These are phyloP conservation scores for Acleris literana DNA, from an alignment of 2,888 invertebrate genomes.

Conservation along the genomic window DNA sequence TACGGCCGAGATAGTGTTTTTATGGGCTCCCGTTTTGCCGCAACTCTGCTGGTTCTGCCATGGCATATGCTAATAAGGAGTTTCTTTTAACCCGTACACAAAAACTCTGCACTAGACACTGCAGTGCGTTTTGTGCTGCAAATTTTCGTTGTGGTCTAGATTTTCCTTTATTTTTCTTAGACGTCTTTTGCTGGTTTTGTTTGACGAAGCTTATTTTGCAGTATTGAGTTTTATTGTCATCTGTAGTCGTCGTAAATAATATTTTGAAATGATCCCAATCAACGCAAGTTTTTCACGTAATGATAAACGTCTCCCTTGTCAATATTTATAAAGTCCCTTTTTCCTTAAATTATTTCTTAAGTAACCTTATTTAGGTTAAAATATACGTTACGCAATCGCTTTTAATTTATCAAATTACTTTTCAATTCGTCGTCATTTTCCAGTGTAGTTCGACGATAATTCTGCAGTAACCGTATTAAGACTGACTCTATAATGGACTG, in stretches of 20 bases:
- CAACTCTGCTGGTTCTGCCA: slow-evolving; percentile 60
- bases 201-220: slow-evolving; percentile 15
- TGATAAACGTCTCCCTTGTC: no score
- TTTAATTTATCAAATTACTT: background rate
- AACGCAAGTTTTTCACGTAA: no score
- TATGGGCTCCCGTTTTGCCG: slow-evolving; percentile 49
- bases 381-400: background rate
- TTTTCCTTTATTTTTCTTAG: slow-evolving; percentile 10
- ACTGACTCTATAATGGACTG: slow-evolving; percentile 29
- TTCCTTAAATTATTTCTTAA: no score
- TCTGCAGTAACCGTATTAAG: slow-evolving; percentile 30
- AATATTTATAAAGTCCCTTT: no score
- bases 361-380: no score
- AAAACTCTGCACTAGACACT: slow-evolving; percentile 82
- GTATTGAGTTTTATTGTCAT: background rate
- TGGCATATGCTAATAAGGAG: slow-evolving; percentile 79
- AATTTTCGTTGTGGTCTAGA: slow-evolving; percentile 54
- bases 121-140: slow-evolving; percentile 83
- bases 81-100: slow-evolving; percentile 78
- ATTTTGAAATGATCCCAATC: background rate
- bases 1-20: slow-evolving; percentile 53
- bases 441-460: slow-evolving; percentile 19
- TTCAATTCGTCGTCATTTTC: slow-evolving; percentile 6
- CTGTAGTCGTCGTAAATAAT: background rate
- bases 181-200: slow-evolving; percentile 18